Evolutionary conservation across 2,113 vertebrate species (phyloP).

Genomic region (Lepus timidus): DNA sequence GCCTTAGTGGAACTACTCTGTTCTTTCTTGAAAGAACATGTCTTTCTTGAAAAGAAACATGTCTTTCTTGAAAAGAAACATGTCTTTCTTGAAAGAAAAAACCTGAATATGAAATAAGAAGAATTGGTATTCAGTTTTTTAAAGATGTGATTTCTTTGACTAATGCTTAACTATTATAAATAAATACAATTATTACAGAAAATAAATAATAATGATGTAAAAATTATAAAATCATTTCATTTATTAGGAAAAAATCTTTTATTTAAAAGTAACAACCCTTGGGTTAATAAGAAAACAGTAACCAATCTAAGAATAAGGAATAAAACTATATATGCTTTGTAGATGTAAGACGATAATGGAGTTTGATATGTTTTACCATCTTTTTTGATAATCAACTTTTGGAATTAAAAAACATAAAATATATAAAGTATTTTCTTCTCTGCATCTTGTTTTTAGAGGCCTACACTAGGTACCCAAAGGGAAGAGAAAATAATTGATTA

Average conservation of each 20-base stretch:
- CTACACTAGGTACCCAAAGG: not conserved
- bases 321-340: not conserved
- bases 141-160: conserved; percentile 23
- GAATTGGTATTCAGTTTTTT: not conserved
- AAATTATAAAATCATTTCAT: conserved; percentile 7
- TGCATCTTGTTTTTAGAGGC: not conserved
- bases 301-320: not conserved
- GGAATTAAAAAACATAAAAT: conserved; percentile 57
- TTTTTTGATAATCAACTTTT: conserved; percentile 45
- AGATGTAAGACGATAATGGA: not conserved
- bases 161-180: conserved; percentile 40
- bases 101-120: conserved; percentile 6
- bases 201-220: conserved; percentile 1
- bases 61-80: not conserved
- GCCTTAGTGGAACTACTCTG: not conserved
- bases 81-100: conserved; percentile 33
- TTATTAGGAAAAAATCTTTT: not conserved
- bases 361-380: not conserved
- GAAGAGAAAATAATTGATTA: not conserved
- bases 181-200: not conserved
- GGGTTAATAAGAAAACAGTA: not conserved
- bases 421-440: conserved; percentile 1
- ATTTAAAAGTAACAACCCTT: conserved; percentile 28
- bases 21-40: conserved; percentile 25
- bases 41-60: not conserved